phyloP scores from a whole-genome alignment of 2,888 invertebrate genomes.

The Amorpha juglandis region DNA sequence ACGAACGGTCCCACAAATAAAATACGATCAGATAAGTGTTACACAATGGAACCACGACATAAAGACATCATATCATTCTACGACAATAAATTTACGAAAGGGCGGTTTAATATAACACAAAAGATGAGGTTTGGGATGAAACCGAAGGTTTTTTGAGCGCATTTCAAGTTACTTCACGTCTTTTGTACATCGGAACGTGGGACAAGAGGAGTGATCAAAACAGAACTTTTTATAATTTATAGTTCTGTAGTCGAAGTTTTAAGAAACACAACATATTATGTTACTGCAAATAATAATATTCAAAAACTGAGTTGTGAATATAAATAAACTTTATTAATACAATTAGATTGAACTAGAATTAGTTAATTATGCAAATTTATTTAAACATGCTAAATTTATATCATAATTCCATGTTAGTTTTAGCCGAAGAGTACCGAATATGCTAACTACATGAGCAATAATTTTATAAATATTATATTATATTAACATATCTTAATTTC shows the following conservation, averaged over 20 bases:
- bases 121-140: conserved; percentile 68
- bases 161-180: conserved; percentile 55
- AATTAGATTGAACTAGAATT: not conserved
- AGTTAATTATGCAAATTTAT: conserved; percentile 10
- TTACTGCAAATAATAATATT: not conserved
- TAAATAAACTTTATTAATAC: conserved; percentile 2
- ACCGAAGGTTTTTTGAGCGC: conserved; percentile 65
- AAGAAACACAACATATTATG: not conserved
- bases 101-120: conserved; percentile 78
- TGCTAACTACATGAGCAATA: not conserved
- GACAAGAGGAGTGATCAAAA: conserved; percentile 82
- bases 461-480: too few relatives aligned
- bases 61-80: conserved; percentile 83
- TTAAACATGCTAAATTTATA: not conserved
- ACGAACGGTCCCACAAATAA: conserved; percentile 53
- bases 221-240: conserved; percentile 62
- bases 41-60: conserved; percentile 74
- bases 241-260: conserved; percentile 45
- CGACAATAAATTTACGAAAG: conserved; percentile 79
- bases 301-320: not conserved
- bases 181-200: conserved; percentile 69
- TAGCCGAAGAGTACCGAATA: not conserved
- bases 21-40: conserved; percentile 80
- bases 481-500: too few relatives aligned
- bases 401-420: not conserved